Evolutionary conservation across 2,888 invertebrate species (phyloP).

Genomic region (Podotricha telesiphe): DNA sequence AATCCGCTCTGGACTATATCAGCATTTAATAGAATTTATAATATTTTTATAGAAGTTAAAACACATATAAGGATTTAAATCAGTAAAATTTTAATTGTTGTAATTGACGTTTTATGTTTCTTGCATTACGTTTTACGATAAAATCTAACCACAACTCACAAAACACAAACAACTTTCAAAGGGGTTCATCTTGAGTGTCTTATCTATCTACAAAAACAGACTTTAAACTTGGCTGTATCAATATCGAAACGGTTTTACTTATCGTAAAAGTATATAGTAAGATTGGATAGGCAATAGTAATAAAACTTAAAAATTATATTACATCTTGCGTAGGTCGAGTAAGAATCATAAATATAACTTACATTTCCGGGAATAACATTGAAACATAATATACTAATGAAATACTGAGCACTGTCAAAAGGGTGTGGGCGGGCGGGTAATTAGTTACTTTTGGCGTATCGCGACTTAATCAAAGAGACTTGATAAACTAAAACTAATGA

Average conservation of each 20-base stretch:
- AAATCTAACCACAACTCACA: not conserved
- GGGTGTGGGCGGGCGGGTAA: constrained; percentile 60
- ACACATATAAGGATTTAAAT: not conserved
- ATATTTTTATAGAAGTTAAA: too few species aligned
- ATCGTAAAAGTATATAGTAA: constrained; percentile 13
- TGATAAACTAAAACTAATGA: constrained; percentile 34
- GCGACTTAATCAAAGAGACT: constrained; percentile 30
- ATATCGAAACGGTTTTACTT: constrained; percentile 23
- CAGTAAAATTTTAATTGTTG: not conserved
- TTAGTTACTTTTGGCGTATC: constrained; percentile 46
- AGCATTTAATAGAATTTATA: too few species aligned
- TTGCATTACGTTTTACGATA: not conserved
- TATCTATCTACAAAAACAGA: constrained; percentile 23
- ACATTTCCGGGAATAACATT: constrained; percentile 68
- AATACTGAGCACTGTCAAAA: constrained; percentile 55
- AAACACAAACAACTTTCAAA: constrained; percentile 10
- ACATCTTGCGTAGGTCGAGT: constrained; percentile 57
- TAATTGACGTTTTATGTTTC: not conserved
- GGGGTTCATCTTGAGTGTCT: constrained; percentile 19
- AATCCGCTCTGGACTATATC: too few species aligned
- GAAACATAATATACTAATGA: constrained; percentile 55
- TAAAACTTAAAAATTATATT: constrained; percentile 36
- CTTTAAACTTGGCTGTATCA: constrained; percentile 23
- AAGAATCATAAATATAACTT: constrained; percentile 70
- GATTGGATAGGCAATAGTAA: constrained; percentile 21